Evolutionary conservation across 2,888 invertebrate species (phyloP).

Genomic region (Copidosoma aretas): DNA sequence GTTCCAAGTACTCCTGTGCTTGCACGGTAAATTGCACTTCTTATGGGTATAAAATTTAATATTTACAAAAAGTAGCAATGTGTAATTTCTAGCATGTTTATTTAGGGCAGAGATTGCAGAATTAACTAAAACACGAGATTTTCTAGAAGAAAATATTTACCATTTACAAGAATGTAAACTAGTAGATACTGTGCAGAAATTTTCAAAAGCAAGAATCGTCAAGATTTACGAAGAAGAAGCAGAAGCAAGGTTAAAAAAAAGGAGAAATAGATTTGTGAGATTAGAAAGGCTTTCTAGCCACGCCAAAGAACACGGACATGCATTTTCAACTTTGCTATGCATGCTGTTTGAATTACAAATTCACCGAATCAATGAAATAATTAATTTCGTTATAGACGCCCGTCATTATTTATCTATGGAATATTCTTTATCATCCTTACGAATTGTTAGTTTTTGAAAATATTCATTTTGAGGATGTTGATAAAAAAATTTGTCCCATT

Average conservation of each 20-base stretch:
- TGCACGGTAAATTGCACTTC: slow-evolving; percentile 43
- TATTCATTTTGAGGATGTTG: neutral
- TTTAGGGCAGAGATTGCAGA: slow-evolving; percentile 52
- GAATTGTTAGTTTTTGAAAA: slow-evolving; percentile 52
- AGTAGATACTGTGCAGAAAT: slow-evolving; percentile 46
- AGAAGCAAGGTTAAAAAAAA: slow-evolving; percentile 46
- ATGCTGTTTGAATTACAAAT: slow-evolving; percentile 56
- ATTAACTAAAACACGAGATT: slow-evolving; percentile 50
- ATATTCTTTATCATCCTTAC: slow-evolving; percentile 50
- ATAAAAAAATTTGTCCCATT: slow-evolving; percentile 1
- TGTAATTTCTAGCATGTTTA: slow-evolving; percentile 8
- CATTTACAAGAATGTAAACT: slow-evolving; percentile 50
- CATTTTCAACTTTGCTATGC: slow-evolving; percentile 53
- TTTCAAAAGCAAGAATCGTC: slow-evolving; percentile 48
- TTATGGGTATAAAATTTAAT: slow-evolving; percentile 1
- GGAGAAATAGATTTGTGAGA: slow-evolving; percentile 47
- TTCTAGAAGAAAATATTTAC: slow-evolving; percentile 52
- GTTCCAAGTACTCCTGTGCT: slow-evolving; percentile 46
- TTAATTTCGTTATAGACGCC: slow-evolving; percentile 53
- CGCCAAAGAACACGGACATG: slow-evolving; percentile 54
- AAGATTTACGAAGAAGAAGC: slow-evolving; percentile 52
- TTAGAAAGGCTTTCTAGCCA: slow-evolving; percentile 49
- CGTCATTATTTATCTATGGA: slow-evolving; percentile 55
- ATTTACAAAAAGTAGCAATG: neutral
- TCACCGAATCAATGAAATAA: slow-evolving; percentile 49